Evolutionary conservation across 2,113 vertebrate species (phyloP).

Genomic region (Meleagris gallopavo): DNA sequence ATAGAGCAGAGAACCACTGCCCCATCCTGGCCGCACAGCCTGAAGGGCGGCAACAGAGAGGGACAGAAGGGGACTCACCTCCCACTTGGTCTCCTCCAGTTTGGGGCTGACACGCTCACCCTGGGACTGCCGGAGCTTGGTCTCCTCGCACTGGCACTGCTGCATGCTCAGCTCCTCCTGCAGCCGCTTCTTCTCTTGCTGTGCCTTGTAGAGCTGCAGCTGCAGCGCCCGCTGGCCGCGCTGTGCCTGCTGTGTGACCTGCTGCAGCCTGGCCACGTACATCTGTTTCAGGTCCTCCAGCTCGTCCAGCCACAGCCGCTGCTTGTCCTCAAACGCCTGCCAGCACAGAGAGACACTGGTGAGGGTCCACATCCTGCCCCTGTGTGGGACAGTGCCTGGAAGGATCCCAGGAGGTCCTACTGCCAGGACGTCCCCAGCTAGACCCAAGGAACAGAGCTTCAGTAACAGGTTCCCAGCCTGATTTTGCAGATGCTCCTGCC

Average conservation of each 20-base stretch:
- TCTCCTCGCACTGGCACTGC: constrained; percentile 76
- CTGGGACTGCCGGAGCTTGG: constrained; percentile 66
- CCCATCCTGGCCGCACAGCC: rapidly evolving
- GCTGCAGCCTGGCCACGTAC: constrained; percentile 90
- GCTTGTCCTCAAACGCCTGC: constrained; percentile 94
- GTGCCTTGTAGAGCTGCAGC: constrained; percentile 91
- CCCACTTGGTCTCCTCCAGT: constrained; percentile 93
- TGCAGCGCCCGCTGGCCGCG: constrained; percentile 90
- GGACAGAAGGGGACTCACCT: constrained; percentile 79
- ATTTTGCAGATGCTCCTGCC: background rate
- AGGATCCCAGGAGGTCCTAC: background rate
- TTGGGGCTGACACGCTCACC: constrained; percentile 76
- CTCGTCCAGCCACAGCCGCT: constrained; percentile 93
- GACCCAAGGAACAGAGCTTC: background rate
- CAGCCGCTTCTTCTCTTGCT: constrained; percentile 91
- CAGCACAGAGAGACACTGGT: background rate
- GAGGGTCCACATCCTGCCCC: background rate
- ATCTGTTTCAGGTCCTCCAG: constrained; percentile 93
- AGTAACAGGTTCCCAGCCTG: background rate
- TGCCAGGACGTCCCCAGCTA: background rate
- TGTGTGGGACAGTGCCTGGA: background rate
- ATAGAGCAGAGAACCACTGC: background rate
- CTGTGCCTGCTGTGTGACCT: constrained; percentile 93
- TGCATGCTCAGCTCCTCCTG: constrained; percentile 88
- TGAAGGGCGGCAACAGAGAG: background rate